Conservation (phyloP, 2,113 vertebrate genomes). For the Phoenicopterus ruber region DNA sequence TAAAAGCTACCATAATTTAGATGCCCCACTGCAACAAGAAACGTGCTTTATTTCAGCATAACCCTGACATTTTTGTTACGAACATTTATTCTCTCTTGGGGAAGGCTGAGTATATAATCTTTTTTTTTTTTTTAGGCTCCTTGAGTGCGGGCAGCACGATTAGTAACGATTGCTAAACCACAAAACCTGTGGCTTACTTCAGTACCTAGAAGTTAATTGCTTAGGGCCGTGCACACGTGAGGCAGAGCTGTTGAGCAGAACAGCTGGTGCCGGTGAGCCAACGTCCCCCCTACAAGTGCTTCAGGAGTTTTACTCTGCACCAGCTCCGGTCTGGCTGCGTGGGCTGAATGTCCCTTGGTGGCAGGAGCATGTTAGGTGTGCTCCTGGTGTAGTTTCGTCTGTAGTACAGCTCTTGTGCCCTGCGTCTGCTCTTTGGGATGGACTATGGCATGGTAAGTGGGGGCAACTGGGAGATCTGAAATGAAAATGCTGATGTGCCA, state of each 20-base stretch:
- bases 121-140: background rate
- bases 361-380: accelerated
- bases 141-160: background rate
- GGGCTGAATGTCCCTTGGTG: accelerated
- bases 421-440: accelerated
- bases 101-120: background rate
- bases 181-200: background rate
- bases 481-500: background rate
- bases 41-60: background rate
- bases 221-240: background rate
- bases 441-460: accelerated
- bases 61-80: background rate
- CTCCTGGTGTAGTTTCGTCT: background rate
- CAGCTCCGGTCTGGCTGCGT: accelerated
- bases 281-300: accelerated
- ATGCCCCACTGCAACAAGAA: background rate
- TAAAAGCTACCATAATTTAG: background rate
- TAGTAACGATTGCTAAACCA: background rate
- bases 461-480: accelerated
- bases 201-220: background rate
- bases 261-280: background rate
- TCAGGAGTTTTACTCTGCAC: accelerated
- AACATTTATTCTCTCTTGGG: background rate
- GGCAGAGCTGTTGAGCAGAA: background rate
- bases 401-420: accelerated